Conservation (phyloP, 2,888 invertebrate genomes). For the Pammene aurita region DNA sequence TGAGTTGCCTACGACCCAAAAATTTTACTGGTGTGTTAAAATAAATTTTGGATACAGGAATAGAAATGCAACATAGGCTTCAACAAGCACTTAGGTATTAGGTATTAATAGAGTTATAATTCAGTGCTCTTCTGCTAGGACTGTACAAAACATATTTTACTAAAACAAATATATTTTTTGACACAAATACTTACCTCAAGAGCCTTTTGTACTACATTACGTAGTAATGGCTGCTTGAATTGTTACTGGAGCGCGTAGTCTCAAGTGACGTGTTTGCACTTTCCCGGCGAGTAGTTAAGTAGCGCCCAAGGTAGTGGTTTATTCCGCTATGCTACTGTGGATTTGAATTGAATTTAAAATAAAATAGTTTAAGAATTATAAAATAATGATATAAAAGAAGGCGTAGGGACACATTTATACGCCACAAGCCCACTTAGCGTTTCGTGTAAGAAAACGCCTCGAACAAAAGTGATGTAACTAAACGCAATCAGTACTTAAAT, state of each 20-base stretch:
- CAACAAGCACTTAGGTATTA: too few relatives aligned
- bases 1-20: too few relatives aligned
- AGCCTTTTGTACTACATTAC: neutral
- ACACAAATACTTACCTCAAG: constrained; percentile 6
- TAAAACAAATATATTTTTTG: neutral
- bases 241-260: constrained; percentile 25
- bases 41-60: too few relatives aligned
- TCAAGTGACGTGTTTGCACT: constrained; percentile 37
- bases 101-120: too few relatives aligned
- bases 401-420: neutral
- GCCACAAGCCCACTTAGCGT: too few relatives aligned
- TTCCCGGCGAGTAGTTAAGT: constrained; percentile 34
- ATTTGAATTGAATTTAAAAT: neutral
- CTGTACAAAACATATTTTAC: neutral
- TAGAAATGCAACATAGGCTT: too few relatives aligned
- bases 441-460: too few relatives aligned
- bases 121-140: too few relatives aligned
- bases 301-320: constrained; percentile 22
- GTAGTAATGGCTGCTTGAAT: constrained; percentile 22
- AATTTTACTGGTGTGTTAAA: too few relatives aligned
- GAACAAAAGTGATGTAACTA: too few relatives aligned
- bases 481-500: too few relatives aligned
- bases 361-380: neutral
- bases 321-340: constrained; percentile 3
- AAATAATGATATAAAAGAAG: neutral